Percentiles rank a stretch among this genome's conserved stretches.
Evolutionary conservation across 2,113 vertebrate species (phyloP).

Genomic region (Poecilia latipinna): DNA sequence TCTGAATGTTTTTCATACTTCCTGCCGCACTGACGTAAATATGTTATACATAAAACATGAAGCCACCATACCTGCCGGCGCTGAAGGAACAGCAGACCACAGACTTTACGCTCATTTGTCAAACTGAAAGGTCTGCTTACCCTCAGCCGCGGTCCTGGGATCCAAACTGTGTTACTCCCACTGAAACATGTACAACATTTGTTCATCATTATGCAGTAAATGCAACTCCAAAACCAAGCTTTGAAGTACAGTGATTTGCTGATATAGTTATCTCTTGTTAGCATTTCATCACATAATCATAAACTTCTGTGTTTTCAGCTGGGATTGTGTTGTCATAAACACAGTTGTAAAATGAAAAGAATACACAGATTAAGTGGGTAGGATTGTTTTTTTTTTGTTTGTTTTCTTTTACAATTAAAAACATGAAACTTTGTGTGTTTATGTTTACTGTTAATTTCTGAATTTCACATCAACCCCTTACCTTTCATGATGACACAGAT

Average conservation of each 20-base stretch:
- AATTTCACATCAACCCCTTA: too few species aligned
- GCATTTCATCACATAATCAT: too few species aligned
- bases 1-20: slow-evolving; percentile 42
- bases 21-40: slow-evolving; percentile 51
- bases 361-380: too few species aligned
- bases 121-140: slow-evolving; percentile 51
- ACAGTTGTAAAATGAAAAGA: too few species aligned
- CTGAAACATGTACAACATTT: not conserved
- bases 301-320: too few species aligned
- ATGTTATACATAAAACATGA: slow-evolving; percentile 70
- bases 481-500: too few species aligned
- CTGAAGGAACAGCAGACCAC: slow-evolving; percentile 41
- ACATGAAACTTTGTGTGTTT: too few species aligned
- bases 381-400: too few species aligned
- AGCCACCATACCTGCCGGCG: slow-evolving; percentile 44
- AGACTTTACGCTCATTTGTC: slow-evolving; percentile 53
- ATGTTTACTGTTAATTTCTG: too few species aligned
- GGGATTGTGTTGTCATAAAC: too few species aligned
- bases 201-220: not conserved
- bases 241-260: not conserved
- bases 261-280: too few species aligned
- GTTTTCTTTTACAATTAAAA: too few species aligned
- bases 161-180: not conserved
- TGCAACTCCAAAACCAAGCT: not conserved
- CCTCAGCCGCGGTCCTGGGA: slow-evolving; percentile 3